Base-by-base conservation (phyloP, 2,113 vertebrate genomes). In the Bucco capensis region DNA sequence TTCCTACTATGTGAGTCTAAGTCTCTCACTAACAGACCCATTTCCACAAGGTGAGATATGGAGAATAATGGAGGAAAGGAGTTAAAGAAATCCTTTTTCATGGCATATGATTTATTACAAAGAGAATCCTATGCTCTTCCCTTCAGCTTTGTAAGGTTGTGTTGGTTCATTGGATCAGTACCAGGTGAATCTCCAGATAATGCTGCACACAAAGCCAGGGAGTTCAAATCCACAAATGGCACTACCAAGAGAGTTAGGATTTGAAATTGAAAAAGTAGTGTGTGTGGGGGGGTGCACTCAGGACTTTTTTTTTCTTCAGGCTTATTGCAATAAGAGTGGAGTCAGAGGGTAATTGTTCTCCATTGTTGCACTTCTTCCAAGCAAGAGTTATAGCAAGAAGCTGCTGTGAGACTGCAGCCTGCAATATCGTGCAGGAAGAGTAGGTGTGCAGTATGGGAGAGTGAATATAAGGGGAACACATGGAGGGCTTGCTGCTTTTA, bases 21-120 rank as follows among this genome's bases (percentile, higher is more conserved):
- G 79, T 78, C 94, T 93, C 82, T 86, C 56, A 62, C 86, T 90
- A 73, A 83, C 81, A 94, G 91, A 94, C 83, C 86, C 84, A 62
- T 93, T 96, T 87, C 82, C 90, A 83, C 88, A 64, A 95, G 84
- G 92, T 88, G 88, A 94, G 93, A 95, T 85, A 90, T 2, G 25
- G 82, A 86, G 94, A 96, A 96, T 92, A 97, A 96, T 81, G 94
- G 91, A 88, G 90, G 76, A 95, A 88, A 88, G 76, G 94, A 96
- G 94, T 92, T 91, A 96, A 94, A 95, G 92, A 83, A 97, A 97
- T 96, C 95, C 95, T 84, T 96, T 97, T 96, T 96, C 96, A 96
- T 80, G 57, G 81, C 82, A 1, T 81, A 70, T 72, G 96, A 91
- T 94, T 95, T 96, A 84, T 95, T 90, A 93, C 91, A 97, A 96